phyloP scores from a whole-genome alignment of 2,113 vertebrate genomes.

The Pagrus major region DNA sequence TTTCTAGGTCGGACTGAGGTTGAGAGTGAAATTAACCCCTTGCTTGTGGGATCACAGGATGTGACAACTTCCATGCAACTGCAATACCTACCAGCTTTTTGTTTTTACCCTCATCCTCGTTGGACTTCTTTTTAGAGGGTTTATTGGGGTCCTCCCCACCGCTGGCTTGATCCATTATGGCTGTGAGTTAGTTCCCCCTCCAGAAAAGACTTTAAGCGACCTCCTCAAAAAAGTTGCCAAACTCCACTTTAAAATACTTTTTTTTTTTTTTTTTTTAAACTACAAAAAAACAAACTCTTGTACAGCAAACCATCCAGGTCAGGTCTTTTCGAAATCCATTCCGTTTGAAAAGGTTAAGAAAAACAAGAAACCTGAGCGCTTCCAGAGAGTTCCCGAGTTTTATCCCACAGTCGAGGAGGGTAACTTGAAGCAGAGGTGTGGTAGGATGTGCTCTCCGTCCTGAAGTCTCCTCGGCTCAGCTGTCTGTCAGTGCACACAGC shows the following conservation, averaged over 20 bases:
- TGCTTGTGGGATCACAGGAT: slow-evolving; percentile 42
- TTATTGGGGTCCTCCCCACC: slow-evolving; percentile 86
- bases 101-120: slow-evolving; percentile 86
- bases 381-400: slow-evolving; percentile 27
- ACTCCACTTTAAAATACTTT: too few species aligned
- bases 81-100: slow-evolving; percentile 86
- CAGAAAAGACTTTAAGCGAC: slow-evolving; percentile 12
- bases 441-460: slow-evolving; percentile 62
- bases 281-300: too few species aligned
- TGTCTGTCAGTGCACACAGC: slow-evolving; percentile 12
- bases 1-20: neutral
- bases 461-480: slow-evolving; percentile 34
- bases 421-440: slow-evolving; percentile 64
- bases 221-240: slow-evolving; percentile 53
- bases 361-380: slow-evolving; percentile 24
- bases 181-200: slow-evolving; percentile 28
- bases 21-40: slow-evolving; percentile 17
- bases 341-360: slow-evolving; percentile 36
- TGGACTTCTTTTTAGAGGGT: slow-evolving; percentile 83
- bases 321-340: slow-evolving; percentile 79
- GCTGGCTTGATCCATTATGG: slow-evolving; percentile 85
- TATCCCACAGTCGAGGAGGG: slow-evolving; percentile 42
- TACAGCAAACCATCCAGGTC: slow-evolving; percentile 50
- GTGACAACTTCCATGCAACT: slow-evolving; percentile 16
- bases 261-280: too few species aligned